Conservation (phyloP, 1,140 invertebrate genomes). For the Drosophila ercepeae region DNA sequence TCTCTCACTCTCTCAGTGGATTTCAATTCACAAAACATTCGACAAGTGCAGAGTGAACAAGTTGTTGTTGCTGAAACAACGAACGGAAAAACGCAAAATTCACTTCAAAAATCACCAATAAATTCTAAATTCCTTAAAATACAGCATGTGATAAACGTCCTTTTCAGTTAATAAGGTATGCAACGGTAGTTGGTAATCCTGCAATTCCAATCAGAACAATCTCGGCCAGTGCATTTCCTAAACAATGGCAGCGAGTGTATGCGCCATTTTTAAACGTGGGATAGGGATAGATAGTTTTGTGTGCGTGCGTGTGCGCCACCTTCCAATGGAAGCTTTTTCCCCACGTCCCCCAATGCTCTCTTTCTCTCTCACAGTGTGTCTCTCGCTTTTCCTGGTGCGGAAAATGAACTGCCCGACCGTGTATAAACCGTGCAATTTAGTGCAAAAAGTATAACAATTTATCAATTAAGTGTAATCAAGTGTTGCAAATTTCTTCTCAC, state of each 20-base stretch:
- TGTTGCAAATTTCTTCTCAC: constrained; percentile 39
- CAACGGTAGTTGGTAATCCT: neutral
- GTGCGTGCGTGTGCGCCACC: constrained; percentile 75
- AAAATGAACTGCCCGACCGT: constrained; percentile 56
- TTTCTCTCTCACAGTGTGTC: neutral
- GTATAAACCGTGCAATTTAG: constrained; percentile 56
- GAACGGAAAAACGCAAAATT: constrained; percentile 64
- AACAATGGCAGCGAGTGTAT: constrained; percentile 78
- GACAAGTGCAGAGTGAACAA: constrained; percentile 82
- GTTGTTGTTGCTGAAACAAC: constrained; percentile 80
- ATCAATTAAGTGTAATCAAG: constrained; percentile 63
- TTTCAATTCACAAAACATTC: constrained; percentile 78
- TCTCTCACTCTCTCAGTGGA: constrained; percentile 19
- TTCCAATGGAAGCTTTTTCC: constrained; percentile 69
- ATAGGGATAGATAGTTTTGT: constrained; percentile 80
- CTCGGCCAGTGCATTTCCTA: constrained; percentile 74
- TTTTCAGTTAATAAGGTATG: neutral
- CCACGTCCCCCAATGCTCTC: neutral
- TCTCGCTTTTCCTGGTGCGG: constrained; percentile 37
- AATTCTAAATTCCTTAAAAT: constrained; percentile 31
- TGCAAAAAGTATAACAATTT: constrained; percentile 63
- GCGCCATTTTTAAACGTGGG: constrained; percentile 80
- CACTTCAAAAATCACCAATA: constrained; percentile 28
- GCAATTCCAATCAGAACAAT: constrained; percentile 21
- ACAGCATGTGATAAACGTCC: constrained; percentile 21